These are phyloP conservation scores for Monomorium pharaonis DNA, from an alignment of 1,140 invertebrate genomes.

Conservation along the genomic window DNA sequence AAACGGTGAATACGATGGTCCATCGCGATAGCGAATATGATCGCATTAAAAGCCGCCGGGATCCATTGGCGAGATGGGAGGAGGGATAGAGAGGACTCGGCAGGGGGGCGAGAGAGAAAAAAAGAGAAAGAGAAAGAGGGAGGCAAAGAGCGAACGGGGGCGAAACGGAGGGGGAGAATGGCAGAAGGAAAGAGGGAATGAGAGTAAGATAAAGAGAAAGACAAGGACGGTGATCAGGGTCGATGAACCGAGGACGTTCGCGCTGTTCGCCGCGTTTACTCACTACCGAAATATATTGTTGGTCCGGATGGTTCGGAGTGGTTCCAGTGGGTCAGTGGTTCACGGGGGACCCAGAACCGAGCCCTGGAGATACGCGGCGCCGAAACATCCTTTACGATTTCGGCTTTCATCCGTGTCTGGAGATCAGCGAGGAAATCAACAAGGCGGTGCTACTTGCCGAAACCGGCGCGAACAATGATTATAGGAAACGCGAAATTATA, in stretches of 20 bases:
- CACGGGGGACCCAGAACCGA: constrained; percentile 67
- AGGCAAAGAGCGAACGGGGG: constrained; percentile 29
- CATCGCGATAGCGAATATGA: constrained; percentile 52
- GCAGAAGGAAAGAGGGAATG: not conserved
- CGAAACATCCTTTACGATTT: constrained; percentile 61
- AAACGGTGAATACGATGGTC: constrained; percentile 38
- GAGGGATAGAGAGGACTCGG: constrained; percentile 38
- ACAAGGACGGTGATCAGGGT: constrained; percentile 63
- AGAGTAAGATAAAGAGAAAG: constrained; percentile 22
- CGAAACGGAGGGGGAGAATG: constrained; percentile 21
- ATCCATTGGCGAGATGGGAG: constrained; percentile 32
- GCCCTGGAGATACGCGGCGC: constrained; percentile 40
- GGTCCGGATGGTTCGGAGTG: constrained; percentile 72
- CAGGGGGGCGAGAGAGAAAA: constrained; percentile 44
- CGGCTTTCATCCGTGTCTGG: constrained; percentile 25
- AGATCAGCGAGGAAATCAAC: not conserved
- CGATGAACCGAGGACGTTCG: constrained; percentile 76
- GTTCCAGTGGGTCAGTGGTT: constrained; percentile 83
- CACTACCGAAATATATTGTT: constrained; percentile 79
- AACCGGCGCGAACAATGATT: constrained; percentile 39
- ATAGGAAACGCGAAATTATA: constrained; percentile 34
- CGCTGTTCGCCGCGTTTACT: constrained; percentile 78
- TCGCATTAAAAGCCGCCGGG: constrained; percentile 49
- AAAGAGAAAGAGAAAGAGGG: constrained; percentile 43
- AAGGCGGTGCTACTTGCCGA: constrained; percentile 14